Percentiles rank a stretch among this genome's conserved stretches.
Conservation (phyloP, 2,888 invertebrate species). For the Proisotoma minuta region DNA sequence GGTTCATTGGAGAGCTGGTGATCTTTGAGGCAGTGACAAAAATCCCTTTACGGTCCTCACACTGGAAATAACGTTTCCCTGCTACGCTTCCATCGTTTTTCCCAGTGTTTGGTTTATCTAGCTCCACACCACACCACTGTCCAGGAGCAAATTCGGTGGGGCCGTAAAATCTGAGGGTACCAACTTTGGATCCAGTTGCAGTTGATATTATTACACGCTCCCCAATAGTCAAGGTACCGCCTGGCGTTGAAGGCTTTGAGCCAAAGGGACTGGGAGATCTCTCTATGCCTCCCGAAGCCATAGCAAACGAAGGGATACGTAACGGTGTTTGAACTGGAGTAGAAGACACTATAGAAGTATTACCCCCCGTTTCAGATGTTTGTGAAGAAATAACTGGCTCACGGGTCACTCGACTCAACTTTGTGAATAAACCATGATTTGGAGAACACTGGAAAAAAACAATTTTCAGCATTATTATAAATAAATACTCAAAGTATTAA, state of each 20-base stretch:
- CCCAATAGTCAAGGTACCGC: constrained; percentile 63
- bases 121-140: constrained; percentile 92
- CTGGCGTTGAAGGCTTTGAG: constrained; percentile 10
- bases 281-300: constrained; percentile 15
- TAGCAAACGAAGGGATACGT: constrained; percentile 16
- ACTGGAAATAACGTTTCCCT: constrained; percentile 91
- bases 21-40: constrained; percentile 92
- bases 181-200: constrained; percentile 85
- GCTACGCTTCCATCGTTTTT: constrained; percentile 95
- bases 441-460: constrained; percentile 93
- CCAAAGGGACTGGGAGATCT: constrained; percentile 26
- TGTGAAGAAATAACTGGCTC: constrained; percentile 57
- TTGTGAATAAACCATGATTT: constrained; percentile 88
- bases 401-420: constrained; percentile 74
- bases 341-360: neutral
- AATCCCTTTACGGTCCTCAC: constrained; percentile 81
- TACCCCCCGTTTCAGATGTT: constrained; percentile 49
- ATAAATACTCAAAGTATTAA: neutral
- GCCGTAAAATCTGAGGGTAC: constrained; percentile 79
- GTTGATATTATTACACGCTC: constrained; percentile 81
- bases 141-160: constrained; percentile 85
- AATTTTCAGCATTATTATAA: too few species aligned
- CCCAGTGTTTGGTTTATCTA: constrained; percentile 79
- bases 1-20: constrained; percentile 72
- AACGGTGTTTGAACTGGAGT: constrained; percentile 21